Percentiles rank a stretch among this genome's conserved stretches.
phyloP scores from a whole-genome alignment of 2,797 vertebrate genomes.

The Halcyon chelicuti region DNA sequence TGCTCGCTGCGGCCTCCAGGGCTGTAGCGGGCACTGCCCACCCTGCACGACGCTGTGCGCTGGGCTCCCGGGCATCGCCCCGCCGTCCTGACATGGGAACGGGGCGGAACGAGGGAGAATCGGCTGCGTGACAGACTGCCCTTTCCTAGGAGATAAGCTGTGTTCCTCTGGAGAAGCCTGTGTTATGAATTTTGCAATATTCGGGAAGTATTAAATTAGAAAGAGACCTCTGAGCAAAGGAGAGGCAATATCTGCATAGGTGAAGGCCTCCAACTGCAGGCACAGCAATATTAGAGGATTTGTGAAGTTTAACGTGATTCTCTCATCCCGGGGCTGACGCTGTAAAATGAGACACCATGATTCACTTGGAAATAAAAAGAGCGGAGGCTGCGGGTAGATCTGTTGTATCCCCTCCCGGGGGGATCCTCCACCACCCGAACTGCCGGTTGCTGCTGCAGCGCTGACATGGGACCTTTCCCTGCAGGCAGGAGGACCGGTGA shows the following conservation, averaged over 20 bases:
- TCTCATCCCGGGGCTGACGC: not conserved
- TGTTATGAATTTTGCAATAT: conserved; percentile 45
- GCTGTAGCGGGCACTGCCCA: not conserved
- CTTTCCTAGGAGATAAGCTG: not conserved
- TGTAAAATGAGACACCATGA: not conserved
- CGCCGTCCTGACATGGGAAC: accelerated
- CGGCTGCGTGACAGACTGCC: not conserved
- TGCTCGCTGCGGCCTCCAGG: not conserved
- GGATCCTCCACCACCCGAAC: not conserved
- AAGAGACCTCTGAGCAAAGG: conserved; percentile 57
- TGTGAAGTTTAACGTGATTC: conserved; percentile 7
- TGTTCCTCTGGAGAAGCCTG: conserved; percentile 1
- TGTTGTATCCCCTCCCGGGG: not conserved
- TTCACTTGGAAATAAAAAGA: not conserved
- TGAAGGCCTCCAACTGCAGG: not conserved
- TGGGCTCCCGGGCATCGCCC: accelerated
- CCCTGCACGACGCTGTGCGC: accelerated
- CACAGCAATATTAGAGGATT: conserved; percentile 49
- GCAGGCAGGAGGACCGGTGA: accelerated
- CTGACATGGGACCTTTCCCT: not conserved
- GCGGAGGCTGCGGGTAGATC: not conserved
- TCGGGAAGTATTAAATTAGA: conserved; percentile 51
- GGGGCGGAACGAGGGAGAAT: not conserved
- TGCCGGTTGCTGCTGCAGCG: not conserved
- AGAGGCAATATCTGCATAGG: conserved; percentile 54